Evolutionary conservation across 2,113 vertebrate species (phyloP), one percentile per base, ranked within the genome.

Genomic region (Illadopsis cleaveri): DNA sequence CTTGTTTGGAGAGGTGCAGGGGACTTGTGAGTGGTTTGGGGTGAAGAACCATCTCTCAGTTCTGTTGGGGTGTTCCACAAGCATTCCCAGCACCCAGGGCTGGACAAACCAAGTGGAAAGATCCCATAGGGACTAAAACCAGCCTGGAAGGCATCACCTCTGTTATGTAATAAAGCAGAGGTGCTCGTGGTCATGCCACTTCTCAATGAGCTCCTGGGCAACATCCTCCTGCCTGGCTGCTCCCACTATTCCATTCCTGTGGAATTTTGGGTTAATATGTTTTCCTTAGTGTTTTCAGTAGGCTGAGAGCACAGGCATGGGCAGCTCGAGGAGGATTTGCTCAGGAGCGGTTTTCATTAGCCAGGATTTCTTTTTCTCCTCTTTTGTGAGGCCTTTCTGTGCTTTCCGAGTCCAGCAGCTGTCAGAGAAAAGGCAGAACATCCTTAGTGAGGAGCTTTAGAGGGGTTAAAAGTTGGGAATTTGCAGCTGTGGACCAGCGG

Each of bases 11-110:
- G 62, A 28, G 14, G 4, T 22, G 3, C 20, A 23, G 44, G 48
- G 72, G 6, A 20, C 5, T n/a, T 6, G 5, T 3, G 4, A 10
- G 6, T 18, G 2, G 3, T n/a, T 82, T 38, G 71, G 12, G 58
- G 3, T 65, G 45, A 69, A 45, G 33, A 69, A 15, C 3, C 9
- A 19, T 42, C 56, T 78, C 50, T 33, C 31, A 11, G 2, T 77
- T 50, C 25, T 4, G 0, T 14, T 0, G 0, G 37, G 23, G 20
- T 60, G 31, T 47, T 25, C 20, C 40, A 22, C 31, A 42, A 51
- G 11, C 4, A 8, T 61, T 75, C 33, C 27, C 47, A 70, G 4
- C 21, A 11, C n/a, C 40, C 38, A 68, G 9, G 22, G 5, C 3
- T 87, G 78, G 25, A 37, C 6, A 24, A 45, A 12, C 47, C 28